phyloP scores from a whole-genome alignment of 2,888 invertebrate species.

The Oscheius myriophilus region DNA sequence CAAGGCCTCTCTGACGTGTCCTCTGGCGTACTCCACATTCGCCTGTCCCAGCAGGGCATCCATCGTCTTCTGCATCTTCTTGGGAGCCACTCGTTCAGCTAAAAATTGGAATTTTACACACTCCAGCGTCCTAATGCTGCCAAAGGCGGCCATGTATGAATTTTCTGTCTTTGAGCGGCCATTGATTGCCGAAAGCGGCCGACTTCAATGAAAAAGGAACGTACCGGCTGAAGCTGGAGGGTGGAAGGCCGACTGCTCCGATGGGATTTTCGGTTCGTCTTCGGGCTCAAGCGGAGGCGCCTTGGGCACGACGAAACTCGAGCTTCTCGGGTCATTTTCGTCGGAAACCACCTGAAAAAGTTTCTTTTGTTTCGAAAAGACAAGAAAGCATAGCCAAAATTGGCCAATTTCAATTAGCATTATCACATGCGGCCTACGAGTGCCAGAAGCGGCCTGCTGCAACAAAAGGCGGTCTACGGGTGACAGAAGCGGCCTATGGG shows the following conservation, averaged over 20 bases:
- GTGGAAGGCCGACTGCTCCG: slow-evolving; percentile 1
- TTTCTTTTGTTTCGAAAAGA: no score
- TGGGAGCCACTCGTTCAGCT: neutral
- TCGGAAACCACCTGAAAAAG: slow-evolving; percentile 21
- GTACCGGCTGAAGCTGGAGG: neutral
- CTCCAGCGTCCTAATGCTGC: no score
- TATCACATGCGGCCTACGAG: no score
- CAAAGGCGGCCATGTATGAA: no score
- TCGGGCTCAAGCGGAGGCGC: neutral
- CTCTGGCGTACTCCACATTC: slow-evolving; percentile 59
- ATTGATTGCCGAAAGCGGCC: no score
- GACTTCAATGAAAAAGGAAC: neutral
- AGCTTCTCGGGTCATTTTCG: slow-evolving; percentile 1
- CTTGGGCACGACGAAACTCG: neutral
- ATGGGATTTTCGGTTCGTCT: slow-evolving; percentile 11
- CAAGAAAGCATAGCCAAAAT: no score
- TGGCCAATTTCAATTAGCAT: no score
- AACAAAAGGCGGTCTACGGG: no score
- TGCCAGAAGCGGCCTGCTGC: no score
- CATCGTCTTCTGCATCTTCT: slow-evolving; percentile 35
- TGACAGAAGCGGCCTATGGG: no score
- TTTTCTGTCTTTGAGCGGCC: no score
- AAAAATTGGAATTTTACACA: neutral
- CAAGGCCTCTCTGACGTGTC: slow-evolving; percentile 57
- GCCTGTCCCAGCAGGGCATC: slow-evolving; percentile 68